Percentiles rank a stretch among this genome's conserved stretches.
Evolutionary conservation across 2,113 vertebrate species (phyloP).

Genomic region (Antechinus flavipes): DNA sequence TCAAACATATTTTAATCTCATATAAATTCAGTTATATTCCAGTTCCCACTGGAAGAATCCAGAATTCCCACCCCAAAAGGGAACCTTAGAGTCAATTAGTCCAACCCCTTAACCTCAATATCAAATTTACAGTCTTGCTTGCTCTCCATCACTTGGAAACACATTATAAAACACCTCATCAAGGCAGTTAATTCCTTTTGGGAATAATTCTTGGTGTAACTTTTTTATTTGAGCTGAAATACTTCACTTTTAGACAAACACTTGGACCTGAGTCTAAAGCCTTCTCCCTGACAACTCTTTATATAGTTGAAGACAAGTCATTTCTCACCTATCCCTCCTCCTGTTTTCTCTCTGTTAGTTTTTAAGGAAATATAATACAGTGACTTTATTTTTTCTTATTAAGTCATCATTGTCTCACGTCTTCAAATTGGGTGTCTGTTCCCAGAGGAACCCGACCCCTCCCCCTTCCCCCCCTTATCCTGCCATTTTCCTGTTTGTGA

Average conservation of each 20-base stretch:
- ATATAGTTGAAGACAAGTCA: background rate
- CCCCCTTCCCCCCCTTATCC: background rate
- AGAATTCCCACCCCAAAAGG: background rate
- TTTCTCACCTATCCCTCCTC: background rate
- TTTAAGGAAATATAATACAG: background rate
- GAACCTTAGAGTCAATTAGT: background rate
- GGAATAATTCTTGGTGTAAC: background rate
- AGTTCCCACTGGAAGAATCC: background rate
- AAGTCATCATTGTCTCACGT: background rate
- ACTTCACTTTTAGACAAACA: background rate
- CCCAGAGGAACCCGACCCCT: constrained; percentile 10
- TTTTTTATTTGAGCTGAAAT: background rate
- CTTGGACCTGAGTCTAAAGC: background rate
- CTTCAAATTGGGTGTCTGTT: background rate
- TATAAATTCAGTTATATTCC: background rate
- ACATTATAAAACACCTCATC: background rate
- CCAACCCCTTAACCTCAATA: background rate
- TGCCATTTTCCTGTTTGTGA: constrained; percentile 39
- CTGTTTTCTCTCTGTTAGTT: background rate
- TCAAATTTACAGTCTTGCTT: background rate
- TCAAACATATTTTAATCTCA: background rate
- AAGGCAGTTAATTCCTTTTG: background rate
- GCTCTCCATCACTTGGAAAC: background rate
- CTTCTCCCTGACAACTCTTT: background rate
- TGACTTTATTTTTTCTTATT: background rate